Evolutionary conservation across 2,888 invertebrate genomes (phyloP), one percentile per base, ranked within the genome.

Genomic region (Nomada goodeniana): DNA sequence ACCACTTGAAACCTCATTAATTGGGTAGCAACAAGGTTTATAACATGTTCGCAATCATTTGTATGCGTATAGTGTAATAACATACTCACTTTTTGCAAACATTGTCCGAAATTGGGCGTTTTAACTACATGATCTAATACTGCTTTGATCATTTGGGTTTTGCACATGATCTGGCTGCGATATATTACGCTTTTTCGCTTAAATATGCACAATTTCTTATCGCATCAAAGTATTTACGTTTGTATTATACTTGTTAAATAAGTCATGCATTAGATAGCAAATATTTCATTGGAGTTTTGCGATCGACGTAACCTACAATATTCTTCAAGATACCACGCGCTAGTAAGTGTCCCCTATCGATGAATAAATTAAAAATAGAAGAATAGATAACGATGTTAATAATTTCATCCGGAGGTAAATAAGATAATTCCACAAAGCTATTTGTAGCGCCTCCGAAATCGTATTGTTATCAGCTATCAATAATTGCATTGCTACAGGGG

Each of bases 1-100:
- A 36, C 7, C 36, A 36, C 36, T 36, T 36, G 5, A 36, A 36
- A 1, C 7, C 36, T 36, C 36, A 36, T 36, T 36, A 36, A 36
- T 36, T 36, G 36, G 36, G 36, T 36, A 36, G 36, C 36, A 36
- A 36, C 36, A 36, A 36, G 36, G 36, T 36, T 9, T 36, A 36
- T 47, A 55, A 53, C 13, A 44, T 29, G 15, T 52, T 36, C 36
- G 7, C 36, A 36, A 44, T 50, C 4, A 29, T 42, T 26, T 59
- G 18, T 20, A 7, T 29, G 15, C 26, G 29, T 36, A 23, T 7
- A 44, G 29, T 44, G 44, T 76, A n/a, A 9, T 20, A 52, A 7
- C 42, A 13, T 20, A 55, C n/a, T 20, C 10, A 95, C 95, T 89
- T 95, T 94, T 84, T 94, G 93, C 82, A 95, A 88, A 52, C 94